Conservation (phyloP, 2,113 vertebrate species). For the Ptyas mucosa region DNA sequence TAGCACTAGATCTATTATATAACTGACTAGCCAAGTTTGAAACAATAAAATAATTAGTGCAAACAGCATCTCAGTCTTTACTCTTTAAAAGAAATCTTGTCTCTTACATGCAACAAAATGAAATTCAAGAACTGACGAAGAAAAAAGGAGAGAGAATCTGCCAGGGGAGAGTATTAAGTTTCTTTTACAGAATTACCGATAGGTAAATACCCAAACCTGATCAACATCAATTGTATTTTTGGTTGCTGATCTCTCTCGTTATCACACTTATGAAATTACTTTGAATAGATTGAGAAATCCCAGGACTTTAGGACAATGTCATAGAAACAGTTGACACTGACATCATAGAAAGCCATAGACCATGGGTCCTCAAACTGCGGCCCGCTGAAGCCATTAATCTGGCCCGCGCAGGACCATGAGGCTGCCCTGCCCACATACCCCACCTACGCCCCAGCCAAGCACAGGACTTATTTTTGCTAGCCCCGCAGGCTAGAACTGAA, state of each 20-base stretch:
- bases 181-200: neutral
- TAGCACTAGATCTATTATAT: neutral
- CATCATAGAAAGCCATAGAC: slow-evolving; percentile 10
- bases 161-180: neutral
- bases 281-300: slow-evolving; percentile 26
- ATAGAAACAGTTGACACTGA: slow-evolving; percentile 15
- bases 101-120: neutral
- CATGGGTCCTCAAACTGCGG: no score
- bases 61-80: neutral
- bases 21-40: neutral
- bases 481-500: no score
- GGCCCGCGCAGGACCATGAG: no score
- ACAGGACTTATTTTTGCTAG: no score
- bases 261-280: slow-evolving; percentile 27
- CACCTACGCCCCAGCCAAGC: no score
- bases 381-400: no score
- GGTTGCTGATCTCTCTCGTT: slow-evolving; percentile 30
- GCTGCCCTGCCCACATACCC: no score
- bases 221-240: neutral
- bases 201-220: neutral
- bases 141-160: neutral
- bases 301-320: slow-evolving; percentile 25
- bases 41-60: neutral
- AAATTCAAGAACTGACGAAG: neutral
- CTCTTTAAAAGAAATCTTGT: neutral